Conservation (phyloP, 2,797 vertebrate species). For the Pangasius krempfi region DNA sequence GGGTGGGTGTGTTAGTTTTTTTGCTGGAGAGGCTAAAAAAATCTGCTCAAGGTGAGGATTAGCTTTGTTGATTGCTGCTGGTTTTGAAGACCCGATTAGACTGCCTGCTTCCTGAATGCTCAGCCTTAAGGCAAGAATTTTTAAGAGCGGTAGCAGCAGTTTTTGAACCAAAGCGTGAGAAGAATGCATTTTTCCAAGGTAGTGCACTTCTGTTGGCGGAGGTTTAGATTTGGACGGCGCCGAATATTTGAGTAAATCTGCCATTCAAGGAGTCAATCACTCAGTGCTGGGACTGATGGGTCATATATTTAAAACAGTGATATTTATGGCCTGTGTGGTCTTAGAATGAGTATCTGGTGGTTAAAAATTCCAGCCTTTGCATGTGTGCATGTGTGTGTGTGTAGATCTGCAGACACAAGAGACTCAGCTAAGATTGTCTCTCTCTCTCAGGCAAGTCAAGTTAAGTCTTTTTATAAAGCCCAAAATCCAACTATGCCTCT, state of each 20-base stretch:
- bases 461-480: not conserved
- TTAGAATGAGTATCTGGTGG: constrained; percentile 9
- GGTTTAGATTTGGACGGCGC: not conserved
- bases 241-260: not conserved
- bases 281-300: not conserved
- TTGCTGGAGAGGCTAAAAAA: not conserved
- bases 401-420: not conserved
- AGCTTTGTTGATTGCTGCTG: constrained; percentile 22
- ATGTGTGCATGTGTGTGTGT: not conserved
- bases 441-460: not conserved
- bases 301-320: not conserved
- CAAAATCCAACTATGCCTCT: constrained; percentile 8
- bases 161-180: not conserved
- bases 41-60: constrained; percentile 46
- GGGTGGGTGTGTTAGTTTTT: not conserved
- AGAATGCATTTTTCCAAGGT: not conserved
- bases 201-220: not conserved
- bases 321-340: constrained; percentile 2
- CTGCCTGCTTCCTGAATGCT: constrained; percentile 11
- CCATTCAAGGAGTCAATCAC: not conserved
- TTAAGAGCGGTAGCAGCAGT: not conserved
- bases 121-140: constrained; percentile 5
- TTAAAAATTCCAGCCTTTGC: not conserved
- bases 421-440: not conserved
- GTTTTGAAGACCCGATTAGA: constrained; percentile 23